Evolutionary conservation across 1,140 invertebrate genomes (phyloP), one percentile per base, ranked within the genome.

Genomic region (Myzus persicae): DNA sequence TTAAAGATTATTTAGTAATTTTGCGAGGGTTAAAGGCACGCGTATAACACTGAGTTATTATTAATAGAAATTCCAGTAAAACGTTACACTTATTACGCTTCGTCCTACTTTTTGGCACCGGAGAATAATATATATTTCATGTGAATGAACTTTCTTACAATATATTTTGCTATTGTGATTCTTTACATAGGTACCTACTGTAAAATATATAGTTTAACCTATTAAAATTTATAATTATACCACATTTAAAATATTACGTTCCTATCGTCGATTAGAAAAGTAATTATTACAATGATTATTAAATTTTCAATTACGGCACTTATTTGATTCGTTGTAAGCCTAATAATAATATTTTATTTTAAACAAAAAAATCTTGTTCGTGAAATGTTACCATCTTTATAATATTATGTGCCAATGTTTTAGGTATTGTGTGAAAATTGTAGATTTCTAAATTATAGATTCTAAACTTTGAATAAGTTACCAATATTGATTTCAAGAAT

Each of bases 11-110:
- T 51, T 24, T 4, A 51, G 48, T 7, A 7, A 24, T 22, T 42
- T 26, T 31, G 40, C 38, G 20, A 85, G 26, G 38, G 42, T 44
- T 42, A 85, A 67, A 40, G 36, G 51, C 26, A 54, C n/a, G 31
- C 14, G n/a, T 76, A 89, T 22, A 87, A 87, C 42, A 87, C 44
- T 36, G 7, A 38, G 88, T 89, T 54, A 26, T 54, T 89, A 54
- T 89, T 89, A 54, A 89, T 89, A 89, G 88, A 89, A 54, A 89
- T 54, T 89, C 88, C 88, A 54, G 88, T 40, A 40, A 51, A 54
- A 26, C 46, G 22, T 38, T 26, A 89, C 7, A 51, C 22, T 14
- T 51, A 18, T n/a, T 76, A 85, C 84, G 42, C 20, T 46, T 46
- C 31, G n/a, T 51, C 4, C 87, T 38, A 54, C 7, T 38, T 51